Evolutionary conservation across 2,888 invertebrate genomes (phyloP), one percentile per base, ranked within the genome.

Genomic region (Microctonus aethiopoides): DNA sequence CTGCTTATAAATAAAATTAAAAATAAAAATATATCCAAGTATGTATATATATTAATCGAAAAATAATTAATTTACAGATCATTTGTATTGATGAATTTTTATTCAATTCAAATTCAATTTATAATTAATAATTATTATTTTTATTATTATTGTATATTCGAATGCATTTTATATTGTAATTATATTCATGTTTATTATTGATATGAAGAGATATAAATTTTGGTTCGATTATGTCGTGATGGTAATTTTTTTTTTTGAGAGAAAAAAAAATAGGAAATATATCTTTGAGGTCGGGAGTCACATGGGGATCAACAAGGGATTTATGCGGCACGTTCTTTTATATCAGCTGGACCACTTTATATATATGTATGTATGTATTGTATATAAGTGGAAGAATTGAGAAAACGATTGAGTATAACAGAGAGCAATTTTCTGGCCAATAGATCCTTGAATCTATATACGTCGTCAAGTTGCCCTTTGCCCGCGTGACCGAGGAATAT

Each of bases 371-470:
- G 16, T 4, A 64, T 29, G 39, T 52, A n/a, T 29, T 29, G 39
- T 52, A n/a, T 29, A 52, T 34, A 46, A 41, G 56, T 70, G 57
- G 67, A 70, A 61, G 52, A 36, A 64, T 34, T 52, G 54, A 64
- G 52, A 34, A 24, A 64, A 29, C n/a, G 46, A 46, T 7, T 16
- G n/a, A 46, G 46, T n/a, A 10, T 5, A 7, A 32, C 4, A 56
- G 64, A 63, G 70, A 73, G 76, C 78, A 81, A 81, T 82, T 81
- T 81, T 80, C 78, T 80, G 77, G 74, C 82, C 77, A 76, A 81
- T 80, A 79, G 78, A 82, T 79, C 77, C 77, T 80, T 77, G 77
- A 80, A 81, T 79, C 75, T 80, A 82, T 79, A 75, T 75, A 76
- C 79, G 78, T 79, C 78, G 75, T 72, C 76, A 75, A 79, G 72